Base-by-base conservation (phyloP, 2,797 vertebrate species). In the Chromobotia macracanthus region DNA sequence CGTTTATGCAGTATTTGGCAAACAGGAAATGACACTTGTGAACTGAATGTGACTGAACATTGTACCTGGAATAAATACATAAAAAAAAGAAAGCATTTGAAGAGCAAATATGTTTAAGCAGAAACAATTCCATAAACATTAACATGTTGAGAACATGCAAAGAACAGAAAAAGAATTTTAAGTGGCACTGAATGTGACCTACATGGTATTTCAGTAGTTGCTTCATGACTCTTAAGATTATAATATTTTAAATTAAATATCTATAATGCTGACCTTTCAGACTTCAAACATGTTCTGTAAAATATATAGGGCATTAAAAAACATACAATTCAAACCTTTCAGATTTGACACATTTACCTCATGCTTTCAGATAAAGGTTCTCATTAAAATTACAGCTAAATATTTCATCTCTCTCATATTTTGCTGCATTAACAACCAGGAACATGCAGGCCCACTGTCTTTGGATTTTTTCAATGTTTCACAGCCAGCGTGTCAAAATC, bases 1-100 rank as follows among this genome's bases (percentile, higher is more conserved):
- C 73, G n/a, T 89, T 85, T 88, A 88, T 87, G 80, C 89, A 89
- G 84, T 87, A 90, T 93, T 92, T 94, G 91, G 91, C 89, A 93
- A 90, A 84, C 82, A 73, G 87, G 82, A 86, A 82, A 78, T 86
- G 64, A 85, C 88, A 85, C 82, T 74, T 87, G 86, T 81, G 87
- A 83, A 89, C 85, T 82, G 87, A 89, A 90, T 88, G 81, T 87
- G 88, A 84, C 35, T 79, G 58, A 86, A 89, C 75, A 80, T 87
- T 84, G 83, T 86, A 85, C 81, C 69, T 82, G 56, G 65, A 83
- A 72, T 80, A 84, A 82, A 79, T 70, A 82, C 55, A 41, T 50
- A 58, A 83, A 84, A 75, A 88, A 87, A 75, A 85, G 88, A 87
- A 90, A 84, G 79, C 77, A 76, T 84, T 86, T 75, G 77, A 84